Conservation (phyloP, 2,113 vertebrate species). For the Ammodytes marinus region DNA sequence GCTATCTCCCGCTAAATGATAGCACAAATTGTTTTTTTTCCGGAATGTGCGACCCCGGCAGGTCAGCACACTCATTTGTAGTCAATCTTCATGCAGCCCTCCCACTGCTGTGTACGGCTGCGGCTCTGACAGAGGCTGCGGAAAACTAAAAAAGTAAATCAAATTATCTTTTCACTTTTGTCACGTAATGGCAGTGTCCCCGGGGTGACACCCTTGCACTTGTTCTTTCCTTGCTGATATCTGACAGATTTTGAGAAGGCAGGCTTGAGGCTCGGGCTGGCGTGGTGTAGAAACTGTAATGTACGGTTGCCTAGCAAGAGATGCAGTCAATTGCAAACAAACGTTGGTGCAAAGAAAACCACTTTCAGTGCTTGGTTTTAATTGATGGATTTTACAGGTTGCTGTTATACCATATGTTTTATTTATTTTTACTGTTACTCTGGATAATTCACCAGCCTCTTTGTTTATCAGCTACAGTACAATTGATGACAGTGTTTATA, state of each 20-base stretch:
- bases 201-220: constrained; percentile 79
- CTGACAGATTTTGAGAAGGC: constrained; percentile 77
- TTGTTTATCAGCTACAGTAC: background rate
- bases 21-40: constrained; percentile 71
- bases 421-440: background rate
- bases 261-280: constrained; percentile 57
- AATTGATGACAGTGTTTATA: background rate
- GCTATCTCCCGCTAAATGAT: constrained; percentile 63
- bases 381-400: constrained; percentile 28
- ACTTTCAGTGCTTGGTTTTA: constrained; percentile 36
- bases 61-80: constrained; percentile 88
- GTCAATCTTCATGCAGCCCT: constrained; percentile 80
- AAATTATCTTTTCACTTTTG: constrained; percentile 85
- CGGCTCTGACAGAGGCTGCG: constrained; percentile 84
- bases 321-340: constrained; percentile 75
- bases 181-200: constrained; percentile 81
- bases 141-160: constrained; percentile 88
- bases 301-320: constrained; percentile 65
- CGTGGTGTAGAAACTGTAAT: constrained; percentile 68
- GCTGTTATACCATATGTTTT: background rate
- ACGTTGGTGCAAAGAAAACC: constrained; percentile 56
- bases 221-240: constrained; percentile 78
- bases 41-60: constrained; percentile 77
- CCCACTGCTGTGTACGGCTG: constrained; percentile 77
- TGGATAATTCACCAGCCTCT: background rate